These are phyloP conservation scores for Apodemia zela DNA, from an alignment of 2,888 invertebrate species.

Conservation along the genomic window DNA sequence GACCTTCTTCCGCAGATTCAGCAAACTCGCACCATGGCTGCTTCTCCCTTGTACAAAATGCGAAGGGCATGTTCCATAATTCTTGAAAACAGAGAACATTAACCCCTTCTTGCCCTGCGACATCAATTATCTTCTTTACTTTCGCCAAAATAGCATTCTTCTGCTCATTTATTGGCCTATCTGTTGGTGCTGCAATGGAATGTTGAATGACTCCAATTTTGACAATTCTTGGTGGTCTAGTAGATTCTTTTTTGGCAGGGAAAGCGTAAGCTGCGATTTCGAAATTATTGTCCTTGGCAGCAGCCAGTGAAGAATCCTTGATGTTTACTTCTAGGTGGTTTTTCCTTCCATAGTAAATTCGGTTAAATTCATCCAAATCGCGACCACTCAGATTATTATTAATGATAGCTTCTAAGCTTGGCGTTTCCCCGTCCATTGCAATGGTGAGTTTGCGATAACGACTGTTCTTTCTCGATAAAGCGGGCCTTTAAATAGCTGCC, in stretches of 20 bases:
- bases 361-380: conserved; percentile 70
- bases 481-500: conserved; percentile 54
- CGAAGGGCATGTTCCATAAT: conserved; percentile 99
- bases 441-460: conserved; percentile 35
- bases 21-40: conserved; percentile 99
- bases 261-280: conserved; percentile 70
- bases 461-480: conserved; percentile 41
- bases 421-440: conserved; percentile 65
- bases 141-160: conserved; percentile 89
- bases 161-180: conserved; percentile 88
- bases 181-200: conserved; percentile 89
- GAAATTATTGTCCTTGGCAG: conserved; percentile 80
- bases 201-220: conserved; percentile 95
- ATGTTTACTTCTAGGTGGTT: conserved; percentile 58
- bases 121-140: conserved; percentile 88
- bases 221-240: conserved; percentile 86
- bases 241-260: conserved; percentile 69
- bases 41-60: conserved; percentile 98
- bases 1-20: conserved; percentile 93
- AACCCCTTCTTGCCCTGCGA: conserved; percentile 90
- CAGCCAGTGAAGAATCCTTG: conserved; percentile 69
- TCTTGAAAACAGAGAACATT: conserved; percentile 98
- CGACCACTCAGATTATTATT: conserved; percentile 63
- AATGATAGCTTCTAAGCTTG: conserved; percentile 64
- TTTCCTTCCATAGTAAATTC: conserved; percentile 67